Evolutionary conservation across 2,797 vertebrate species (phyloP).

Genomic region (Sciurus carolinensis): DNA sequence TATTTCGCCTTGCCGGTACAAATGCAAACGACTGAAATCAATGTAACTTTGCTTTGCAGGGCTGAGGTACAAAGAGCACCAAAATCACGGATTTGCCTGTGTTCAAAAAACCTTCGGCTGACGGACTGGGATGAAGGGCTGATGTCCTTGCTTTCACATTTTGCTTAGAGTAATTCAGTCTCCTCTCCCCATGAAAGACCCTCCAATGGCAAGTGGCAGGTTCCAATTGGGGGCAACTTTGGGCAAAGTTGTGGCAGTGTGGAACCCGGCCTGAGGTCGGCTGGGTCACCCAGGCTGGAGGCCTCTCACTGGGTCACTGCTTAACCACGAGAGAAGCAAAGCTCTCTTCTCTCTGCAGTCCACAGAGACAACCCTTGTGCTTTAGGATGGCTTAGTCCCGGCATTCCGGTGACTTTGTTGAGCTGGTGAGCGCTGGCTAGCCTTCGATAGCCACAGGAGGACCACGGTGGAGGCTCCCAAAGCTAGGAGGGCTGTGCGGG

Average conservation of each 20-base stretch:
- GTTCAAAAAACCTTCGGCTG: conserved; percentile 88
- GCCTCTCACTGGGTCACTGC: conserved; percentile 78
- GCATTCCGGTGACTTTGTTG: conserved; percentile 83
- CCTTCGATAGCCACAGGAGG: conserved; percentile 45
- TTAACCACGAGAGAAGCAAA: conserved; percentile 80
- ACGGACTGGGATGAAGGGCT: conserved; percentile 89
- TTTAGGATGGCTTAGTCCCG: conserved; percentile 87
- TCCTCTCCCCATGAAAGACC: conserved; percentile 62
- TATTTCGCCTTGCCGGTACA: conserved; percentile 93
- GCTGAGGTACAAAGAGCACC: conserved; percentile 92
- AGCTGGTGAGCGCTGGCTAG: conserved; percentile 86
- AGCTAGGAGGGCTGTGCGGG: neutral
- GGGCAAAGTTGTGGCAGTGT: conserved; percentile 82
- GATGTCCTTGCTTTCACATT: conserved; percentile 83
- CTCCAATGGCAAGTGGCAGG: conserved; percentile 77
- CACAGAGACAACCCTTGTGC: conserved; percentile 90
- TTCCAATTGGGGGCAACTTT: conserved; percentile 82
- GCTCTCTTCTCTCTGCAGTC: conserved; percentile 84
- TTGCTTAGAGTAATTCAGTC: conserved; percentile 53
- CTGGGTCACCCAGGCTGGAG: conserved; percentile 59
- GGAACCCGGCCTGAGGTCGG: conserved; percentile 55
- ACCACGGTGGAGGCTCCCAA: conserved; percentile 55
- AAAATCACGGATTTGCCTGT: conserved; percentile 90
- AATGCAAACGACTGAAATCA: conserved; percentile 92
- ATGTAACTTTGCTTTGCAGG: conserved; percentile 91